Evolutionary conservation across 2,113 vertebrate genomes (phyloP).

Genomic region (Hippocampus comes): DNA sequence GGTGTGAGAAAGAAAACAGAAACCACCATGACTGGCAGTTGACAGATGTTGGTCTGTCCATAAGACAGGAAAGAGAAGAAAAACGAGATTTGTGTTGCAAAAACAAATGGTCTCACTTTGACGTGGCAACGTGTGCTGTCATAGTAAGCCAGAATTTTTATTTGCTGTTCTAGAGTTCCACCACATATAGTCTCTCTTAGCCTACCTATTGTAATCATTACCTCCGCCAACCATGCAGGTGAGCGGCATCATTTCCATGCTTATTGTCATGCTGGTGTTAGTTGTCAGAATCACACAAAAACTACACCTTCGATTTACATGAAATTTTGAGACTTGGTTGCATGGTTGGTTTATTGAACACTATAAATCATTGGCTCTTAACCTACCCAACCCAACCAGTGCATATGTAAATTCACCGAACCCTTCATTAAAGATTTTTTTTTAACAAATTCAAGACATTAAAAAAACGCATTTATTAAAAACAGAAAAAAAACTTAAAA

Average conservation of each 20-base stretch:
- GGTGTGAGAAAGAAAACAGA: slow-evolving; percentile 33
- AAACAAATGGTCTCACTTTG: slow-evolving; percentile 46
- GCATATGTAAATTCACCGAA: too few relatives aligned
- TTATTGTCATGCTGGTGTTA: slow-evolving; percentile 2
- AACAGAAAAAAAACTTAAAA: too few relatives aligned
- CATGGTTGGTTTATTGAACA: too few relatives aligned
- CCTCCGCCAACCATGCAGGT: neutral
- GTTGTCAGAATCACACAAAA: neutral
- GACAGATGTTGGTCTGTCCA: slow-evolving; percentile 55
- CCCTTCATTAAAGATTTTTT: too few relatives aligned
- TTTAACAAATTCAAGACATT: too few relatives aligned
- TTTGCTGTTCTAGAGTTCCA: slow-evolving; percentile 14
- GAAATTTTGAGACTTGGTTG: neutral
- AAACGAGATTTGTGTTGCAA: slow-evolving; percentile 42
- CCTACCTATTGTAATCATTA: slow-evolving; percentile 5
- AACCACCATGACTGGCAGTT: slow-evolving; percentile 44
- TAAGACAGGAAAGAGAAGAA: slow-evolving; percentile 23
- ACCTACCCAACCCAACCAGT: too few relatives aligned
- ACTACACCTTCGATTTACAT: neutral
- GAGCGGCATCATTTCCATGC: neutral
- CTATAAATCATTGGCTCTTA: too few relatives aligned
- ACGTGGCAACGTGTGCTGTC: slow-evolving; percentile 40
- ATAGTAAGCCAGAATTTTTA: slow-evolving; percentile 12
- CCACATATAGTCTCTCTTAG: neutral
- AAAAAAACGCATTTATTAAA: too few relatives aligned